Conservation (phyloP, 2,113 vertebrate species). For the Spheniscus mendiculus region DNA sequence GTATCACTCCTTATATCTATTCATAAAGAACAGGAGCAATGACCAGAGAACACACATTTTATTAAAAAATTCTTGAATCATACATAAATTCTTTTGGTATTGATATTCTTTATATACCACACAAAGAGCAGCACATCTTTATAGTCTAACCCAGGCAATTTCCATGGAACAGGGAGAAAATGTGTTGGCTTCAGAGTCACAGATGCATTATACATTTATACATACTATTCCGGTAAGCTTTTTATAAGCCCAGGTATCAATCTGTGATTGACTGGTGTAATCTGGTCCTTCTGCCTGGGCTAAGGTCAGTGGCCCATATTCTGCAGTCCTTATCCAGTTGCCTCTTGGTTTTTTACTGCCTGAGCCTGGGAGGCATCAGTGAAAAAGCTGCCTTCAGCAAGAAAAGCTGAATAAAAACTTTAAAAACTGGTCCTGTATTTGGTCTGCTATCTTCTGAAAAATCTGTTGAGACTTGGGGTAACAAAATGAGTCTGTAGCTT, state of each 20-base stretch:
- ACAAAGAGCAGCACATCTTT: not conserved
- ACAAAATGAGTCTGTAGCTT: not conserved
- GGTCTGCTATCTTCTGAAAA: not conserved
- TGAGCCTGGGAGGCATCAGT: not conserved
- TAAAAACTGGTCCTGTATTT: not conserved
- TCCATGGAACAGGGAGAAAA: not conserved
- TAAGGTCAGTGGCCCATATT: not conserved
- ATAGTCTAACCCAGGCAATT: not conserved
- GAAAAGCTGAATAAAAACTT: constrained; percentile 6
- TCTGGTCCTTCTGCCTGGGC: not conserved
- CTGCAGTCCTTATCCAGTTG: not conserved
- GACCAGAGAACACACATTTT: not conserved
- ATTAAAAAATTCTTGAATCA: not conserved
- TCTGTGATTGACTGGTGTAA: not conserved
- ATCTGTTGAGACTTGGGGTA: not conserved
- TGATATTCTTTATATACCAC: not conserved
- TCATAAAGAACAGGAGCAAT: not conserved
- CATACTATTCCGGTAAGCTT: not conserved
- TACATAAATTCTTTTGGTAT: not conserved
- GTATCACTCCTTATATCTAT: not conserved
- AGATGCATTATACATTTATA: not conserved
- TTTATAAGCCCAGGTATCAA: not conserved
- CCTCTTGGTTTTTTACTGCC: not conserved
- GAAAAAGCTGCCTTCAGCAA: not conserved
- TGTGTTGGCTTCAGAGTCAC: not conserved